phyloP scores from a whole-genome alignment of 2,797 vertebrate genomes.

The Rhadinocentrus ornatus region DNA sequence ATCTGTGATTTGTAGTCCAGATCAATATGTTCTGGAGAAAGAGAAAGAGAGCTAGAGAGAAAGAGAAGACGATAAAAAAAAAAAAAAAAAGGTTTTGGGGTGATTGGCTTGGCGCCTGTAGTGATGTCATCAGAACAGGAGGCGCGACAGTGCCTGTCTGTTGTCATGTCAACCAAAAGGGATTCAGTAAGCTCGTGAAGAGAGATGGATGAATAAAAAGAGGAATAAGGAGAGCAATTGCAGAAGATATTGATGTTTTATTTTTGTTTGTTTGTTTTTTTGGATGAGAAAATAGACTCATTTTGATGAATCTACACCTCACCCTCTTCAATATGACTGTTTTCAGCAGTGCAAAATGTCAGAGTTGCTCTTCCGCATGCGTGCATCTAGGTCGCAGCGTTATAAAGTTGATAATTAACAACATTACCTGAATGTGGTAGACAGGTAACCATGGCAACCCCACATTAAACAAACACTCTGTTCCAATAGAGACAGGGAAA shows the following conservation, averaged over 20 bases:
- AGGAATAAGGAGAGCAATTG: conserved; percentile 16
- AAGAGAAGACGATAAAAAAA: conserved; percentile 43
- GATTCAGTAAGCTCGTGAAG: conserved; percentile 51
- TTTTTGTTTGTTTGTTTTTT: neutral
- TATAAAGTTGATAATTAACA: conserved; percentile 79
- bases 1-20: conserved; percentile 71
- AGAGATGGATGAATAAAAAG: conserved; percentile 17
- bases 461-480: conserved; percentile 76
- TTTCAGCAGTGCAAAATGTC: conserved; percentile 53
- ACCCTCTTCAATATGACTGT: conserved; percentile 10
- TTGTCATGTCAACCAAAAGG: conserved; percentile 80
- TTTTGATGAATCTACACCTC: conserved; percentile 14
- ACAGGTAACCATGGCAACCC: conserved; percentile 69
- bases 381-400: conserved; percentile 37
- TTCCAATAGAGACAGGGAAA: conserved; percentile 26
- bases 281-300: conserved; percentile 3
- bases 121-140: conserved; percentile 76
- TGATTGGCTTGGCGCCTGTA: conserved; percentile 68
- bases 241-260: conserved; percentile 14
- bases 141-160: conserved; percentile 70
- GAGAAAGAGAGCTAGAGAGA: conserved; percentile 22
- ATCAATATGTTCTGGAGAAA: conserved; percentile 66
- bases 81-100: conserved; percentile 37
- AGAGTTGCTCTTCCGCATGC: conserved; percentile 29
- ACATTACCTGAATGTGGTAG: conserved; percentile 70